Base-by-base conservation (phyloP, 2,888 invertebrate genomes). In the Anticlea derivata region DNA sequence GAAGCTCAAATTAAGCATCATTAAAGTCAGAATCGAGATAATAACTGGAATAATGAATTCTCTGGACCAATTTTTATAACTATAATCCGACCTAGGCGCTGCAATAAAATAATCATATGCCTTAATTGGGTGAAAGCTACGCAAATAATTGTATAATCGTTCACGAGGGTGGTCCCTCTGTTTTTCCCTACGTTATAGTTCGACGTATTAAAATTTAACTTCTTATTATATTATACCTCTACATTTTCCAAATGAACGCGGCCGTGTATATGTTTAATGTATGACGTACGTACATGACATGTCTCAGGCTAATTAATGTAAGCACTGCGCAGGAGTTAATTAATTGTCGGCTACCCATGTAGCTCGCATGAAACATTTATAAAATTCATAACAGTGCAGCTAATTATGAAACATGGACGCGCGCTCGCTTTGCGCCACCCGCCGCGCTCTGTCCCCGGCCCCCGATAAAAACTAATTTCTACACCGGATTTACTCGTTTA, bases 361-460 rank as follows among this genome's bases (percentile, higher is more conserved):
- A 76, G 75, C 66, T 75, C 73, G 74, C 84, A 87, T 87, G 85
- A 87, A 87, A 86, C 83, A 89, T 88, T 87, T 85, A 89, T 89
- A 81, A 78, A 86, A 86, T 86, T 88, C 88, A 89, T 89, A 89
- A 87, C 88, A 80, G 72, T 50, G 60, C 35, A 70, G 75, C 83
- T 86, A 86, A 84, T 85, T 86, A 83, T 82, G 83, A 86, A 83
- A 77, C 78, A 76, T 79, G 77, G 75, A 68, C 77, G 78, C 77
- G 77, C 70, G 69, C 67, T 68, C 65, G 73, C 68, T 70, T 77
- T 75, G 75, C 78, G 78, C 86, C 86, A 85, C 87, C 87, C 87
- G 87, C 85, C 69, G 85, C 66, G 80, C 62, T 55, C 70, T 70
- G 61, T 65, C 69, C 66, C 62, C 53, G 56, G 55, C 61, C 68